These are phyloP conservation scores for Akabosia matsudoensis DNA, from an alignment of 1,140 invertebrate genomes.

Conservation along the genomic window DNA sequence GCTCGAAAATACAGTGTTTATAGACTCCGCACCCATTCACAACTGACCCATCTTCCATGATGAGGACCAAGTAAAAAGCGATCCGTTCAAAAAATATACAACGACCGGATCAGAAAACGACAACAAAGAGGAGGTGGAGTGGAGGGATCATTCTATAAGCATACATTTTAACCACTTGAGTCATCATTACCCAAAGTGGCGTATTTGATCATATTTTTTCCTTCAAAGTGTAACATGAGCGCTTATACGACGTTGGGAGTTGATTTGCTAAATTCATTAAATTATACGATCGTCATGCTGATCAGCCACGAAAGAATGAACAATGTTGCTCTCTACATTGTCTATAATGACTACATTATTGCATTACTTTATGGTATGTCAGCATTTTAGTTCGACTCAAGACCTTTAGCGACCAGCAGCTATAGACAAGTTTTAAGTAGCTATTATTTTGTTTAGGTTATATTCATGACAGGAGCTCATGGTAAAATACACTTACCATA, in stretches of 20 bases:
- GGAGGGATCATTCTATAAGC: background rate
- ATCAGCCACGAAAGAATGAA: background rate
- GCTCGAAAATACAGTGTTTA: too few relatives aligned
- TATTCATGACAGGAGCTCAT: too few relatives aligned
- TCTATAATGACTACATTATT: background rate
- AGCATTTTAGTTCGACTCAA: too few relatives aligned
- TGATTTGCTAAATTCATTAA: background rate
- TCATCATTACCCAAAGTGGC: background rate
- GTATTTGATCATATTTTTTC: too few relatives aligned
- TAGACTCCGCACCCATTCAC: slow-evolving; percentile 6
- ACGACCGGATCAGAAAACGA: background rate
- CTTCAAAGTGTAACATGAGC: background rate
- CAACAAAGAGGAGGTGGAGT: background rate
- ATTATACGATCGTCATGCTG: background rate
- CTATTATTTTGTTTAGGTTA: too few relatives aligned
- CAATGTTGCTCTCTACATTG: background rate
- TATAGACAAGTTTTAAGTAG: background rate
- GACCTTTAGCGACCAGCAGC: background rate
- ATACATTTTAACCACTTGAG: background rate
- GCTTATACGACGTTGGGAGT: background rate
- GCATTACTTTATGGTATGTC: too few relatives aligned
- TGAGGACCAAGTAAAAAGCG: background rate
- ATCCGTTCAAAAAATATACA: background rate
- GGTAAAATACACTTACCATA: too few relatives aligned
- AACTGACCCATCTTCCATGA: slow-evolving; percentile 1